Evolutionary conservation across 92 coral and sea anemone species (phyloP), one percentile per base, ranked within the genome.

Genomic region (Blastomussa wellsi): DNA sequence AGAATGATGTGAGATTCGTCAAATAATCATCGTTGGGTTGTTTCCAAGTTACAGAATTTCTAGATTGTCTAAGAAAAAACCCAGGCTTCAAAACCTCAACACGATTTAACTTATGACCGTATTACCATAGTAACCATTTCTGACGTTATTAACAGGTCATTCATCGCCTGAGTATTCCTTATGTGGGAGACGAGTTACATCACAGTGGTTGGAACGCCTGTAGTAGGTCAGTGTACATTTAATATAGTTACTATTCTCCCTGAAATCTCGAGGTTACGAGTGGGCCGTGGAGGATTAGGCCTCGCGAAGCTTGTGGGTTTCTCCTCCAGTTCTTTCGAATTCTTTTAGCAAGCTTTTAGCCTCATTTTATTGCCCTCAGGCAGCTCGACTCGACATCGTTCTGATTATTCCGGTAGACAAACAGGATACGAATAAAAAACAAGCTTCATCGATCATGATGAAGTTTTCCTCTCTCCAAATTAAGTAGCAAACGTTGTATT

Each of bases 151-250:
- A n/a, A 10, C 77, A 96, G 99, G 98, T 96, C 13, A 96, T 96
- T 68, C 98, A 96, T 81, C 98, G 99, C 37, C 89, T 96, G 39
- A 79, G 91, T 29, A 92, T 92, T 89, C 97, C 98, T 26, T 86
- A 88, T 79, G 60, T 93, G 53, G 95, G 94, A 5, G 99, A 96
- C 60, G 99, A 96, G 72, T 76, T 96, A 11, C 99, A 96, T 68
- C 99, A 94, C 86, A 94, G 95, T 70, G 99, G 99, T 1, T 96
- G 99, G 99, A 96, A 96, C 79, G 98, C 99, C 12, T 96, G 99
- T 80, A 96, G 99, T 78, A 96, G 96, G 96, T 93, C 48, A 76
- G 90, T 66, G 36, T 62, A 57, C 36, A n/a, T 7, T 19, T 24
- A 9, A 31, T 22, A 15, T 15, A 31, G 5, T 17, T 26, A n/a